Percentiles rank a stretch among this genome's conserved stretches.
These are phyloP conservation scores for Opisthocomus hoazin DNA, from an alignment of 2,113 vertebrate species.

Conservation along the genomic window DNA sequence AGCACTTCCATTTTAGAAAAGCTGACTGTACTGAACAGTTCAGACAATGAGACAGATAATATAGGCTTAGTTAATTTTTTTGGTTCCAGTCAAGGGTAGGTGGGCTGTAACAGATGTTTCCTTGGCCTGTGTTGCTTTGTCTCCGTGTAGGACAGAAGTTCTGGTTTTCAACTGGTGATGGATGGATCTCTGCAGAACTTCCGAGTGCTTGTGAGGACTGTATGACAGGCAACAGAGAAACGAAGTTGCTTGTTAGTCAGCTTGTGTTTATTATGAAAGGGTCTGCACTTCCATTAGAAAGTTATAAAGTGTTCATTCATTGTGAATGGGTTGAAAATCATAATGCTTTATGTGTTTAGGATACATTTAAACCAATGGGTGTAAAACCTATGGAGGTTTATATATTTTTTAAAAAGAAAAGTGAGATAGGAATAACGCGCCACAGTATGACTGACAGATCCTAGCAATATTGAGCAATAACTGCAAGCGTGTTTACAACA, in stretches of 20 bases:
- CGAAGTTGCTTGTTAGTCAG: background rate
- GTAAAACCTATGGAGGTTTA: background rate
- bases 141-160: background rate
- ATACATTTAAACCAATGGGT: background rate
- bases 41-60: background rate
- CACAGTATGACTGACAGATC: background rate
- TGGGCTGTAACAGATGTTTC: background rate
- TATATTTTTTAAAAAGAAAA: background rate
- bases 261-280: background rate
- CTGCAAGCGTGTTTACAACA: background rate
- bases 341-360: background rate
- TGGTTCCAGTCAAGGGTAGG: background rate
- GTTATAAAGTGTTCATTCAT: background rate
- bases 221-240: background rate
- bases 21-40: background rate
- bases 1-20: background rate
- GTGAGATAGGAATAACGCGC: background rate
- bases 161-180: background rate
- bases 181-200: background rate
- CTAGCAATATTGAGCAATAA: background rate
- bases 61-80: background rate
- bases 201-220: background rate
- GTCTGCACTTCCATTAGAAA: background rate
- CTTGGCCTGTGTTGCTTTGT: background rate
- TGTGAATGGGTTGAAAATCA: background rate